Base-by-base conservation (phyloP, 2,797 vertebrate genomes). In the Brachyrhaphis roseni region DNA sequence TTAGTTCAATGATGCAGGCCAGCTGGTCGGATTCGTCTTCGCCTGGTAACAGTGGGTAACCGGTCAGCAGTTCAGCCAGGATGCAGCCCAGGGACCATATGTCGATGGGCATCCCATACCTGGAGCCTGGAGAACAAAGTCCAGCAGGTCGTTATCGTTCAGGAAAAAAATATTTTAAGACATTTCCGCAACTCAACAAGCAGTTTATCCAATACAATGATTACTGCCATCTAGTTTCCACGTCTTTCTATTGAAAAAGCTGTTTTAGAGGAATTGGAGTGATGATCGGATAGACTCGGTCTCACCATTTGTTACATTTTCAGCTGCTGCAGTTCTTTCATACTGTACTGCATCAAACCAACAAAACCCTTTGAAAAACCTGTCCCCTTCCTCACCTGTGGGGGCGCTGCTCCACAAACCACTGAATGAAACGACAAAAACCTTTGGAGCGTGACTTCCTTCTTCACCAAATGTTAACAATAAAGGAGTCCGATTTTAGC, bases 31-130 rank as follows among this genome's bases (percentile, higher is more conserved):
- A 97, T 93, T 99, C 98, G n/a, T 99, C 98, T 91, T 99, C 98
- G 45, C 98, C 98, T 1, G 98, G 98, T 74, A 99, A 79, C 86
- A 99, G 97, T 0, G 98, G 98, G 88, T 98, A 99, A 62, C 98
- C 98, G 0, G 98, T 99, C 72, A 99, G 95, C 80, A 99, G 97
- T 93, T 99, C 98, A 0, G 98, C 98, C 34, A 99, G 95, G 91
- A 99, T 99, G 92, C 98, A 99, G 79, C 98, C 98, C 94, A 99
- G 95, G 90, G 98, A 99, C 98, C 98, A 99, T 97, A 99, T 99
- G 89, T 99, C 98, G 41, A 99, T 99, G 36, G 98, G 97, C 98
- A 99, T 98, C 76, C 98, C 98, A 0, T 99, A 99, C 87, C 98
- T 96, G 86, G 98, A 97, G 64, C 98, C 94, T 95, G 89, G 0